Percentiles rank a stretch among this genome's conserved stretches.
Evolutionary conservation across 30 jellyfish, hydroid and myxozoan genomes (phyloP).

Genomic region (Cassiopea xamachana): DNA sequence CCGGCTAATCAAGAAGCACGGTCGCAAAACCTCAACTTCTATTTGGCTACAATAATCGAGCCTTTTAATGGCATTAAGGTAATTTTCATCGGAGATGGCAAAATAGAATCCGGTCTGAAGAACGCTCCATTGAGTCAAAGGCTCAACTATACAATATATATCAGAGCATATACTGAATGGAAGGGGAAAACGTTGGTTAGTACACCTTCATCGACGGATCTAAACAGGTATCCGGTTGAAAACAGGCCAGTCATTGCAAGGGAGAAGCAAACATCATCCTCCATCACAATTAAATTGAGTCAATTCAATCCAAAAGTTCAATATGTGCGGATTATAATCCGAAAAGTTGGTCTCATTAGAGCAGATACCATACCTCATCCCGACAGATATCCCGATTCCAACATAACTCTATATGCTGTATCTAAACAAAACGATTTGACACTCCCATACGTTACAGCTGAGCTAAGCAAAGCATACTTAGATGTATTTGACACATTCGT

Average conservation of each 20-base stretch:
- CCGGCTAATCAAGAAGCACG: conserved; percentile 16
- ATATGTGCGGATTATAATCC: conserved; percentile 51
- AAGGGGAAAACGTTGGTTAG: conserved; percentile 33
- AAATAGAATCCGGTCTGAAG: background rate
- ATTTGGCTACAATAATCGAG: conserved; percentile 10
- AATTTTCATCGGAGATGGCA: conserved; percentile 70
- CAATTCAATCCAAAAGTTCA: conserved; percentile 8
- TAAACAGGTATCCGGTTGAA: conserved; percentile 39
- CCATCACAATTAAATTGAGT: conserved; percentile 17
- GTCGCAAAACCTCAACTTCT: conserved; percentile 29
- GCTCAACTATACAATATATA: conserved; percentile 43
- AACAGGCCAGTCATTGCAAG: conserved; percentile 10
- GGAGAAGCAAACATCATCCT: conserved; percentile 20
- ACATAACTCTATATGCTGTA: conserved; percentile 19
- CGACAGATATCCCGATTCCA: conserved; percentile 27
- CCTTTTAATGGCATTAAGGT: conserved; percentile 18
- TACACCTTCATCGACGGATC: conserved; percentile 22
- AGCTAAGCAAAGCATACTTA: conserved; percentile 23
- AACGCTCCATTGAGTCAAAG: conserved; percentile 64
- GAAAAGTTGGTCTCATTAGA: conserved; percentile 3
- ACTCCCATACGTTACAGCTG: conserved; percentile 68
- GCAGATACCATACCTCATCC: conserved; percentile 14
- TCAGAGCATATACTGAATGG: conserved; percentile 72
- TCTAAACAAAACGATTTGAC: conserved; percentile 1
- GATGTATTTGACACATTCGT: background rate